phyloP scores from a whole-genome alignment of 2,797 vertebrate species.

The Diglossa cyanea region DNA sequence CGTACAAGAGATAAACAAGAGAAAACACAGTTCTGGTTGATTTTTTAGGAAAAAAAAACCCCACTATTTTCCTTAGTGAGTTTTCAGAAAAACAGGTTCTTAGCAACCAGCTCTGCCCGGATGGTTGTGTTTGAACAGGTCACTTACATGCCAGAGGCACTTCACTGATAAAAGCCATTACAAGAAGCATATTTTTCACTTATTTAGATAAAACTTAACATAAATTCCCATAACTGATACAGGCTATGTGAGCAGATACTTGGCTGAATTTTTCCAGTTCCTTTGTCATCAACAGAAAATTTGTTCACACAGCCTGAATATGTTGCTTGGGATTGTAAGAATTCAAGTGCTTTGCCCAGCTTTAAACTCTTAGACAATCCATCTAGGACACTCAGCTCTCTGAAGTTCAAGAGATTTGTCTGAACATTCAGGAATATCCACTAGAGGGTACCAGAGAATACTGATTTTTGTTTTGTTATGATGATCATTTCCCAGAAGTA shows the following conservation, averaged over 20 bases:
- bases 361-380: background rate
- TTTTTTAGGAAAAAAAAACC: background rate
- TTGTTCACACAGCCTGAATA: background rate
- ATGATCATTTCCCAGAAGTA: background rate
- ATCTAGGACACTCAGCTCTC: background rate
- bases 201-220: background rate
- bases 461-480: background rate
- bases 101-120: background rate
- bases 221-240: background rate
- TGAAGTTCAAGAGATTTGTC: background rate
- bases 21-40: background rate
- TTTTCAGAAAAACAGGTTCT: background rate
- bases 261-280: background rate
- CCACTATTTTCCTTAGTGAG: background rate
- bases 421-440: constrained; percentile 12
- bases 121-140: background rate
- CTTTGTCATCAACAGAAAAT: background rate
- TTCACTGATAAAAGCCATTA: background rate
- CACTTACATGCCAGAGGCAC: background rate
- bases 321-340: background rate
- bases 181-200: background rate
- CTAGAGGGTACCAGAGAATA: constrained; percentile 66
- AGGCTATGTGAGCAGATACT: background rate
- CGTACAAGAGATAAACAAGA: background rate
- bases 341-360: background rate